Conservation (phyloP, 2,113 vertebrate species). For the Vombatus ursinus region DNA sequence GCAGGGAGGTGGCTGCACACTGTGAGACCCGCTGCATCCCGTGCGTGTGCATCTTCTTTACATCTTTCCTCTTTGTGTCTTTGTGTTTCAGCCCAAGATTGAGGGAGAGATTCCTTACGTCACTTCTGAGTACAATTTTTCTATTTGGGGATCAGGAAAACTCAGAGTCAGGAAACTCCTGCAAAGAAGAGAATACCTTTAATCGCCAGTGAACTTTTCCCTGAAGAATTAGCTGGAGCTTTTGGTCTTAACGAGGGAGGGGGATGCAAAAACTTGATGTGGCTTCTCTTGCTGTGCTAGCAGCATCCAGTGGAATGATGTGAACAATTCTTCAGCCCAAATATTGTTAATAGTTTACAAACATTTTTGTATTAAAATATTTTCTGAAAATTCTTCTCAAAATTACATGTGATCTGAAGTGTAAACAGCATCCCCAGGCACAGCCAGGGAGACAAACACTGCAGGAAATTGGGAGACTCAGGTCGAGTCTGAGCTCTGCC, state of each 20-base stretch:
- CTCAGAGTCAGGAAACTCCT: constrained; percentile 85
- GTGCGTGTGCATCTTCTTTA: rapidly evolving
- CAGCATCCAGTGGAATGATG: rapidly evolving
- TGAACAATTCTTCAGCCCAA: rapidly evolving
- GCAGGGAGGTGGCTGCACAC: background rate
- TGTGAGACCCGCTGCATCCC: background rate
- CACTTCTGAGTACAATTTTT: constrained; percentile 91
- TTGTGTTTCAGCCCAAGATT: constrained; percentile 84
- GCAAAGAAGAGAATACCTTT: constrained; percentile 53
- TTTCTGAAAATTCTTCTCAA: background rate
- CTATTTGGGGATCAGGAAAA: constrained; percentile 89
- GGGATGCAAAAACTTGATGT: background rate
- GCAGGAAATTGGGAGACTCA: background rate
- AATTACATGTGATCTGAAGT: background rate
- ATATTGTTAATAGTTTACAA: constrained; percentile 42
- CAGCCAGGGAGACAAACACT: background rate
- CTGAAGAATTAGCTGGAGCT: rapidly evolving
- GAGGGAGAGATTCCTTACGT: constrained; percentile 91
- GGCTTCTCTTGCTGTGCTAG: background rate
- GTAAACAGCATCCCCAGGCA: background rate
- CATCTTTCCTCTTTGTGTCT: background rate
- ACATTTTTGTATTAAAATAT: background rate
- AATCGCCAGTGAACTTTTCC: background rate
- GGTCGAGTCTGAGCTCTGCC: background rate
- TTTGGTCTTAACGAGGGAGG: background rate